These are phyloP conservation scores for Plotosus lineatus DNA, from an alignment of 2,113 vertebrate species.

Conservation along the genomic window DNA sequence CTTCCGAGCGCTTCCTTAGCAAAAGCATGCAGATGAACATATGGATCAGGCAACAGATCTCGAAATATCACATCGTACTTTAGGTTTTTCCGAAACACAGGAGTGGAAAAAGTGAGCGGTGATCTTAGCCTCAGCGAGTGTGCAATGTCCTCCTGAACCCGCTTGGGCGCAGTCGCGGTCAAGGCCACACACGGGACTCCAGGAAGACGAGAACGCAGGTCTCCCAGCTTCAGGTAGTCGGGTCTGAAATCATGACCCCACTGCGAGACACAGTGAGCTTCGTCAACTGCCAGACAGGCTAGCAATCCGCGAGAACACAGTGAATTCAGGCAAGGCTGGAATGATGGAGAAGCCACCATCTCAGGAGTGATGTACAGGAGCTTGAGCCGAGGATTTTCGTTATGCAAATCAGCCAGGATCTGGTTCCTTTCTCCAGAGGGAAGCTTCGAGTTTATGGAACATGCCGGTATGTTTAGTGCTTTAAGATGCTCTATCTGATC, in stretches of 20 bases:
- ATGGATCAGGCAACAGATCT: slow-evolving; percentile 83
- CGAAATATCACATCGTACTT: slow-evolving; percentile 92
- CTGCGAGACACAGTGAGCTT: slow-evolving; percentile 97
- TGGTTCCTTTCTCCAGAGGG: slow-evolving; percentile 75
- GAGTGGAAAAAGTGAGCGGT: slow-evolving; percentile 81
- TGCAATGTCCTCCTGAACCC: slow-evolving; percentile 87
- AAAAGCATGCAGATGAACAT: slow-evolving; percentile 81
- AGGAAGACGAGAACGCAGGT: slow-evolving; percentile 75
- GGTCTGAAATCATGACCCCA: slow-evolving; percentile 98
- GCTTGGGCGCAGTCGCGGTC: slow-evolving; percentile 88
- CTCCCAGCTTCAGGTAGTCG: slow-evolving; percentile 89
- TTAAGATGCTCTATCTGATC: slow-evolving; percentile 90
- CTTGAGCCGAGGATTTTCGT: slow-evolving; percentile 81
- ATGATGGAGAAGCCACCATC: slow-evolving; percentile 88
- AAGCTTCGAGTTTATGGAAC: slow-evolving; percentile 92
- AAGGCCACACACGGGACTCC: slow-evolving; percentile 83
- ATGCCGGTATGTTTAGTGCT: slow-evolving; percentile 82
- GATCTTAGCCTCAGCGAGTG: slow-evolving; percentile 73
- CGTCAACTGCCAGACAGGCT: slow-evolving; percentile 89
- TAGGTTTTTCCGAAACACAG: slow-evolving; percentile 91
- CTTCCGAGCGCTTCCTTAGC: slow-evolving; percentile 77
- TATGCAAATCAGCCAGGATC: slow-evolving; percentile 82
- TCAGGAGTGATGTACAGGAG: slow-evolving; percentile 95
- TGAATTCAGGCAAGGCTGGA: slow-evolving; percentile 82
- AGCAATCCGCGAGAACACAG: slow-evolving; percentile 81